Base-by-base conservation (phyloP, 2,797 vertebrate species). In the Adrianichthys oophorus region DNA sequence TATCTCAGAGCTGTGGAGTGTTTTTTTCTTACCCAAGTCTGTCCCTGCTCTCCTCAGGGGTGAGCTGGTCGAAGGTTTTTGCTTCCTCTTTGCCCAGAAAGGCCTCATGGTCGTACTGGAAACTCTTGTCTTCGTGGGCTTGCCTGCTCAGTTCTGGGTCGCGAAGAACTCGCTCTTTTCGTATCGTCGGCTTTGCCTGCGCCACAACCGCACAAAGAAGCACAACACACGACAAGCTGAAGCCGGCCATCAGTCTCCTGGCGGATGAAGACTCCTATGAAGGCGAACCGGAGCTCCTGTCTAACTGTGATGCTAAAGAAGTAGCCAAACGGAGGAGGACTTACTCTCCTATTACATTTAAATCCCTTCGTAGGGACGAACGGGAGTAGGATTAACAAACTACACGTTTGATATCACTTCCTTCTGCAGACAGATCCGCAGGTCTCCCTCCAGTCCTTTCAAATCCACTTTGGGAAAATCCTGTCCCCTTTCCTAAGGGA, bases 91-190 rank as follows among this genome's bases (percentile, higher is more conserved):
- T 96, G 50, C 97, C 97, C 65, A 98, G 88, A 84, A 98, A 98
- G 88, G 95, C 96, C 92, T 98, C 97, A 68, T 99, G 97, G 82
- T 99, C 97, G 82, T 94, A 95, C 74, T 94, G 94, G 87, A 94
- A 94, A 88, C 94, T 95, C 57, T 90, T 93, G 72, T 98, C 95
- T 41, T 96, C 95, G 42, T 94, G 89, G 29, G 87, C 72, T 67
- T 78, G 89, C 48, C 87, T 85, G 83, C 70, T 79, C 68, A 93
- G 82, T 7, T 92, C 89, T 0, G 93, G 82, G 46, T 95, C 95
- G 5, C 91, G 91, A 16, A 94, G 90, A 15, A 94, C 93, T 74
- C 97, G 86, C 55, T 98, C 96, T 72, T 95, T 96, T 63, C 94
- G 92, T 42, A 92, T 65, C 0, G 92, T 98, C 10, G 97, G 96